These are phyloP conservation scores for Drosophila pseudotakahashii DNA, from an alignment of 2,888 invertebrate species.

Conservation along the genomic window DNA sequence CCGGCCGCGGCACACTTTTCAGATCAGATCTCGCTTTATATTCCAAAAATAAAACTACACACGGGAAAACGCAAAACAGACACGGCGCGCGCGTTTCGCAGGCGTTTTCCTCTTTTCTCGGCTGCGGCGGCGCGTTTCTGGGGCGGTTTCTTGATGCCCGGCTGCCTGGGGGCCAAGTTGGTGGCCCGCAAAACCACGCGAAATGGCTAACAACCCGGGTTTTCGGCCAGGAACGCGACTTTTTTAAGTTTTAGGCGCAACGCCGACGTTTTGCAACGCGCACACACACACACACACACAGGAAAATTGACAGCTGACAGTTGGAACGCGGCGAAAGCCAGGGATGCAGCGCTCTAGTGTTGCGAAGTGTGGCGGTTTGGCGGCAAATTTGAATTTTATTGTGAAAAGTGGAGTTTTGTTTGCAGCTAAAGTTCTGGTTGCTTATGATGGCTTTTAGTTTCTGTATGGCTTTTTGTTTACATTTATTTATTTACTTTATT, in stretches of 20 bases:
- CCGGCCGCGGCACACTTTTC: conserved; percentile 31
- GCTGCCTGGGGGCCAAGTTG: conserved; percentile 18
- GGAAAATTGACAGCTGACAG: conserved; percentile 63
- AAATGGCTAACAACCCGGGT: conserved; percentile 2
- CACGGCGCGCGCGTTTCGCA: conserved; percentile 54
- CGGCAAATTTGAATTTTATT: conserved; percentile 36
- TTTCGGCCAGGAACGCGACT: conserved; percentile 16
- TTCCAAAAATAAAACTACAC: conserved; percentile 74
- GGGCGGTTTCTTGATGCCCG: conserved; percentile 17
- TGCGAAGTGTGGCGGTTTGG: conserved; percentile 38
- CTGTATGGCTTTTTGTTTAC: not conserved
- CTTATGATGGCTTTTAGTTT: not conserved
- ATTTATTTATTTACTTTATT: not conserved
- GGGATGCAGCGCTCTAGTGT: conserved; percentile 35
- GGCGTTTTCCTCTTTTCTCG: conserved; percentile 1
- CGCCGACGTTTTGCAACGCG: conserved; percentile 53
- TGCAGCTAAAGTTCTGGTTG: not conserved
- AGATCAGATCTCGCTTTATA: conserved; percentile 32
- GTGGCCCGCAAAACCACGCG: not conserved
- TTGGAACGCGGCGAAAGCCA: too few relatives aligned
- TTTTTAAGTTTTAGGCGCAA: conserved; percentile 44
- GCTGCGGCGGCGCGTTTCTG: conserved; percentile 11
- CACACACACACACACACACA: conserved; percentile 50
- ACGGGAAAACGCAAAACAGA: conserved; percentile 65
- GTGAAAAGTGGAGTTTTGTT: too few relatives aligned